Base-by-base conservation (phyloP, 2,797 vertebrate species). In the Balearica regulorum region DNA sequence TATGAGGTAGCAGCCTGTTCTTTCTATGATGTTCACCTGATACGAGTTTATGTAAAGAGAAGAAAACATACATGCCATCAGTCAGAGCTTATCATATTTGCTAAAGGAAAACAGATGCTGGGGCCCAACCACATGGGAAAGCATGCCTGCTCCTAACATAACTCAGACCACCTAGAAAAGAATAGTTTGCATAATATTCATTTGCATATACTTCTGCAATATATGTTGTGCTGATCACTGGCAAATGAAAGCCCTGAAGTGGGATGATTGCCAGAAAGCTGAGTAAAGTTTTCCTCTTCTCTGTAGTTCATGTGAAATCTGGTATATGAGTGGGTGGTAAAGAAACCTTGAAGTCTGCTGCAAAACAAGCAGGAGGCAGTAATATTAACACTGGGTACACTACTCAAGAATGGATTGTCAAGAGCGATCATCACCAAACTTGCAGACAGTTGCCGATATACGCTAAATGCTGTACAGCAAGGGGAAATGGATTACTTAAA, bases 261-360 rank as follows among this genome's bases (percentile, higher is more conserved):
- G 26, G 55, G 81, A 60, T 46, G 78, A 68, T 17, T 43, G 51
- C 58, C 91, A 91, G 76, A 87, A 87, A 44, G 53, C 60, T 76
- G 62, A 87, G 55, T 66, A 60, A 93, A 95, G 37, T 87, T 87
- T 68, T 95, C 89, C 70, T 85, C 81, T 64, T 72, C 66, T 69
- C 51, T 83, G 28, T 37, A 92, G 53, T 43, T 93, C 22, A 53
- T 49, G 13, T 86, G 75, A 94, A 93, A 61, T 54, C 43, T 65
- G 35, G 44, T 78, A 79, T 61, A n/a, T 31, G 39, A 85, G 49
- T 86, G 58, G 83, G 81, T 54, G 49, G 60, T 78, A 89, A 84
- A 91, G 13, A 84, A 93, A 69, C 44, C 22, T 58, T 82, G 79
- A 90, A 65, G 88, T 73, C 39, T 76, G 43, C 72, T 76, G 31